Evolutionary conservation across 1,140 invertebrate species (phyloP).

Genomic region (Episyrphus balteatus): DNA sequence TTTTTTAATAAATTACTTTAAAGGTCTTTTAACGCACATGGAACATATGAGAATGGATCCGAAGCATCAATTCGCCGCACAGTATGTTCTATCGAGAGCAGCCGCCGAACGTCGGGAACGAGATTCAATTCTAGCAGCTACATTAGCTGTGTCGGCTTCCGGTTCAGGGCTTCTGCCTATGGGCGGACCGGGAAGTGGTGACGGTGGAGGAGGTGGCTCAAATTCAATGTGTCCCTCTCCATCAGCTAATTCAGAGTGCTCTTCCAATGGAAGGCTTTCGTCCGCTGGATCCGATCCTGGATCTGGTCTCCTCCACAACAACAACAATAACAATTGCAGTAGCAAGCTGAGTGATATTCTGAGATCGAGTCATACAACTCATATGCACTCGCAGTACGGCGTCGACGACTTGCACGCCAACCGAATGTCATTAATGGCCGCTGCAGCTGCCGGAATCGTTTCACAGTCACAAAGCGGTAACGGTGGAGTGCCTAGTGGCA

Average conservation of each 20-base stretch:
- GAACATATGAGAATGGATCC: conserved; percentile 95
- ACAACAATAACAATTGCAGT: conserved; percentile 59
- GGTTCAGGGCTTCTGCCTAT: conserved; percentile 42
- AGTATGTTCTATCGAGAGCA: conserved; percentile 80
- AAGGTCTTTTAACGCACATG: conserved; percentile 86
- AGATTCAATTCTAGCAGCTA: conserved; percentile 61
- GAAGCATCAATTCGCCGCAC: conserved; percentile 89
- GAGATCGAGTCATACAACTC: not conserved
- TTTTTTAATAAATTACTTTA: conserved; percentile 16
- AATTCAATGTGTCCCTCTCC: conserved; percentile 61
- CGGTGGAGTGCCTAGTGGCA: conserved; percentile 39
- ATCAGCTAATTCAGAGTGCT: conserved; percentile 70
- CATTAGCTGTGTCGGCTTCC: conserved; percentile 51
- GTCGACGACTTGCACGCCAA: conserved; percentile 60
- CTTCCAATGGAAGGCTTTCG: conserved; percentile 63
- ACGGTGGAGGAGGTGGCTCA: conserved; percentile 20
- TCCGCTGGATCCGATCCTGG: conserved; percentile 65
- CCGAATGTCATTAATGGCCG: conserved; percentile 62
- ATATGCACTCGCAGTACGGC: conserved; percentile 48
- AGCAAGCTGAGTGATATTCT: conserved; percentile 9
- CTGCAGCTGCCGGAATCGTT: conserved; percentile 47
- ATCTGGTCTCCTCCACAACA: conserved; percentile 52
- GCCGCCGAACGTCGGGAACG: conserved; percentile 79
- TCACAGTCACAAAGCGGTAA: conserved; percentile 48
- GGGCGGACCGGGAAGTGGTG: not conserved